A percentile compares a stretch with the other conserved stretches of the same genome.
Conservation (phyloP, 2,113 vertebrate genomes). For the Ceratotherium simum region DNA sequence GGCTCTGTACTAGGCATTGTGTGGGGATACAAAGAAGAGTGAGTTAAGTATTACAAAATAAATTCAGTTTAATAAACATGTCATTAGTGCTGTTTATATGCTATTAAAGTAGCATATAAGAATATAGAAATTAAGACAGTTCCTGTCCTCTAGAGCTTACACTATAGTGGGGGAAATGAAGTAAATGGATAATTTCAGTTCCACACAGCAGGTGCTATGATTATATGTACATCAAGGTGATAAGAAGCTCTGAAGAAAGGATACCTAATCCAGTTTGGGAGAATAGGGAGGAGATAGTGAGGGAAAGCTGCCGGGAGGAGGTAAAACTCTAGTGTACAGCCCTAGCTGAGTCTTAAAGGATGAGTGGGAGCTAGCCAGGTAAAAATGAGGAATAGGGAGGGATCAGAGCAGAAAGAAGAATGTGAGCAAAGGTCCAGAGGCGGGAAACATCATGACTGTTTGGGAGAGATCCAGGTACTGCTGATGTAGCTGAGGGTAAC, state of each 20-base stretch:
- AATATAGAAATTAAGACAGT: background rate
- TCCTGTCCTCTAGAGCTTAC: background rate
- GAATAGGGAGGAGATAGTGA: background rate
- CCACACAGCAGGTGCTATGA: background rate
- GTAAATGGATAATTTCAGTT: background rate
- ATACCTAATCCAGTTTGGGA: background rate
- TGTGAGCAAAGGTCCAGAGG: background rate
- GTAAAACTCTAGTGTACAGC: background rate
- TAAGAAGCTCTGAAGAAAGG: background rate
- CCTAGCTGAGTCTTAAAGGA: background rate
- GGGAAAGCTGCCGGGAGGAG: background rate
- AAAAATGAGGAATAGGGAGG: background rate
- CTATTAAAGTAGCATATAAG: background rate
- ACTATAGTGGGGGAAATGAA: background rate
- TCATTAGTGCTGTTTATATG: background rate
- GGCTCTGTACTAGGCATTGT: background rate
- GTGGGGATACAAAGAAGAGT: background rate
- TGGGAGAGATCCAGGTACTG: background rate
- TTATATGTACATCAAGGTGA: background rate
- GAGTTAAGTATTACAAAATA: conserved; percentile 1
- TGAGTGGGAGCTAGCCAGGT: background rate
- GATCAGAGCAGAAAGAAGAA: background rate
- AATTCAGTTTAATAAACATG: background rate
- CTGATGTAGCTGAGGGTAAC: background rate
- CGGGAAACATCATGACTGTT: background rate